Base-by-base conservation (phyloP, 2,797 vertebrate species). In the Pelodytes ibericus region DNA sequence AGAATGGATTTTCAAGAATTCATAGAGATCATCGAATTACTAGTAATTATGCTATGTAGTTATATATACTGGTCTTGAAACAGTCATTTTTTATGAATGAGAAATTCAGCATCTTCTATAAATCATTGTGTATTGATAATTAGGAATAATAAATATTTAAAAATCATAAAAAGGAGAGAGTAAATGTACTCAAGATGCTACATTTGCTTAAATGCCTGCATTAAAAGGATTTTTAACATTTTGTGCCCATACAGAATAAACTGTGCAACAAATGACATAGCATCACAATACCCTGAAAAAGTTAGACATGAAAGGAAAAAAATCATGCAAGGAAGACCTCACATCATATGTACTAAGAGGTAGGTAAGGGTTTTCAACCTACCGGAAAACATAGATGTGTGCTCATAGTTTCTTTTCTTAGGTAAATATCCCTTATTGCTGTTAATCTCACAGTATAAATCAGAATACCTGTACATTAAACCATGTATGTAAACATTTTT, bases 361-460 rank as follows among this genome's bases (percentile, higher is more conserved):
- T 60, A 68, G 51, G 27, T 22, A 65, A 51, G 8, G 30, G 66
- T 41, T 53, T 16, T 20, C 61, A 22, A 51, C 44, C 24, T 60
- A 22, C 16, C 5, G n/a, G 68, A 62, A n/a, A 47, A 62, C 5
- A 49, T 5, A 22, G 0, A 27, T 7, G 25, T 65, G 47, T 29
- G 36, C 27, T 3, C n/a, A 9, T 25, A n/a, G n/a, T n/a, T n/a
- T n/a, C n/a, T 20, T 41, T 44, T 26, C 61, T 33, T 25, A 65
- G 33, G 4, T 20, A 36, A 22, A 56, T 68, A 4, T 58, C 39
- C 13, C 20, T 26, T 77, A 72, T 72, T 77, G 61, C 61, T 60
- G 27, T 11, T 59, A 22, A 44, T 22, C 16, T 58, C 26, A 57
- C 29, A 22, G 27, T 33, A 61, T 44, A 36, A 13, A n/a, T 68